Base-by-base conservation (phyloP, 2,888 invertebrate genomes). In the Julus scandinavius region DNA sequence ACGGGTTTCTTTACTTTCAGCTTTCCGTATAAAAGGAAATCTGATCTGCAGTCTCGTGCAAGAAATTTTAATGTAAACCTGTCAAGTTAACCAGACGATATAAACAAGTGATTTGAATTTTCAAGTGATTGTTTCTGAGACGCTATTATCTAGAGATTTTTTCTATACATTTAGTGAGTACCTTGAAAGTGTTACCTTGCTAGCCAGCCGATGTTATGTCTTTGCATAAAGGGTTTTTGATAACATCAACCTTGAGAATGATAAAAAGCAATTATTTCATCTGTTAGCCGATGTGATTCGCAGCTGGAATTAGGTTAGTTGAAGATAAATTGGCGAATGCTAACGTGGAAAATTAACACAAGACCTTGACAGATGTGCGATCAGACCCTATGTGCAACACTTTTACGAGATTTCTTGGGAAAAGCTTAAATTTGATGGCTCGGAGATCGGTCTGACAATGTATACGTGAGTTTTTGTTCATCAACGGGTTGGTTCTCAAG, bases 211-310 rank as follows among this genome's bases (percentile, higher is more conserved):
- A 6, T 63, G 58, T 6, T 63, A 17, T 63, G 0, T 17, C 17
- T 54, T 54, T 17, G 54, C 2, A n/a, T n/a, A 17, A 63, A n/a
- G 58, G n/a, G n/a, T n/a, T 63, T 29, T 63, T 5, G 45, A 63
- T 63, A 17, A 4, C 58, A n/a, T 63, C 1, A n/a, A n/a, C 58
- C 58, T 63, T 63, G n/a, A 17, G 54, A 54, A 63, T 63, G 58
- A 63, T 63, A 63, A 63, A 63, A 63, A 17, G 58, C 58, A 63
- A 63, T 63, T n/a, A 63, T n/a, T 63, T 63, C 58, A 63, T 63
- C 58, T n/a, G n/a, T 63, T 63, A 45, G 45, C n/a, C n/a, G 58
- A 63, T n/a, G 58, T 63, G 4, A 7, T 54, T 11, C 17, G 54
- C 3, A 17, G 54, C 13, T 2, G n/a, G 15, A 63, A 6, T 5